phyloP scores from a whole-genome alignment of 2,113 vertebrate species.

The Sphaerodactylus townsendi region DNA sequence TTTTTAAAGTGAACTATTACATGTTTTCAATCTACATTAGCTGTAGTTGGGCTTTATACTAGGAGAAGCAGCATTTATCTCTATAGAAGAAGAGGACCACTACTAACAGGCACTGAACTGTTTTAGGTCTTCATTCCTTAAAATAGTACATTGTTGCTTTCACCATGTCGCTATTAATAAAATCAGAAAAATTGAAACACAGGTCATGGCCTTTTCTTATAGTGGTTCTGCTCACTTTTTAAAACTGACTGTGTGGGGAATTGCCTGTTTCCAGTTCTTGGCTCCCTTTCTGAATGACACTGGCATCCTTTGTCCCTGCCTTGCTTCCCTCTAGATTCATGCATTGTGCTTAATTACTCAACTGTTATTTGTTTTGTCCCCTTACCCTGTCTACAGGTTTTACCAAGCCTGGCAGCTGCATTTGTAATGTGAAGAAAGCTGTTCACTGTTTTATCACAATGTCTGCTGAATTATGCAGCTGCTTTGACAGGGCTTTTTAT shows the following conservation, averaged over 20 bases:
- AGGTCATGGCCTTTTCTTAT: constrained; percentile 35
- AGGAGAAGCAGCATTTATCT: no score
- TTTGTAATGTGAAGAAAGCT: constrained; percentile 34
- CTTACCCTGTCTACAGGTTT: constrained; percentile 36
- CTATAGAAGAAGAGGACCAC: no score
- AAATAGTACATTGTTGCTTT: no score
- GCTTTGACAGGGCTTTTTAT: constrained; percentile 23
- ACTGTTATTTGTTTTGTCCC: constrained; percentile 56
- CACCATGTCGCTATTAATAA: no score
- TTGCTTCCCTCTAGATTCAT: constrained; percentile 40
- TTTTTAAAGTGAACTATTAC: no score
- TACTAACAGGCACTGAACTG: no score
- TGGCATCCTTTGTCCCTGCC: constrained; percentile 28
- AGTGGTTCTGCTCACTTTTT: constrained; percentile 47
- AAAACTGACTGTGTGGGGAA: constrained; percentile 52
- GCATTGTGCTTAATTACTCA: constrained; percentile 63
- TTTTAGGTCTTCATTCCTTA: no score
- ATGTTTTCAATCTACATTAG: no score
- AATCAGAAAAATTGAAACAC: no score
- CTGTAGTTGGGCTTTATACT: no score
- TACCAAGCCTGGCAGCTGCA: constrained; percentile 40
- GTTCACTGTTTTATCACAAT: neutral
- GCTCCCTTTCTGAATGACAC: constrained; percentile 18
- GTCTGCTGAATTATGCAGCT: constrained; percentile 5
- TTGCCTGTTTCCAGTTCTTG: constrained; percentile 40